phyloP scores from a whole-genome alignment of 1,140 invertebrate genomes.

The Calephelis virginiensis region DNA sequence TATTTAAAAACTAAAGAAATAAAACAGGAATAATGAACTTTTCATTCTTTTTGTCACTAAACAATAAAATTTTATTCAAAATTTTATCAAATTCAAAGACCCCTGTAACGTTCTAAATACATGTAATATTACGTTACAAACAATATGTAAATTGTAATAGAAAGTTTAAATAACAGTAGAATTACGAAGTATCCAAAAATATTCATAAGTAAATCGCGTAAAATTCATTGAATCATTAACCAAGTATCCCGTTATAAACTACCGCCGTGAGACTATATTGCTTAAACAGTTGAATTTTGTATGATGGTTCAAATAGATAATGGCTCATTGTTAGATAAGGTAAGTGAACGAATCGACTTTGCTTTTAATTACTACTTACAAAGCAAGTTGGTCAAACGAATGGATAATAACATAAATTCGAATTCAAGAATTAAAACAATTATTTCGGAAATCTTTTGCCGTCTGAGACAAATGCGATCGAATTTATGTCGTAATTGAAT shows the following conservation, averaged over 20 bases:
- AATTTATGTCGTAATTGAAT: no score
- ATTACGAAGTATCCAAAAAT: constrained; percentile 9
- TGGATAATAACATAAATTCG: constrained; percentile 28
- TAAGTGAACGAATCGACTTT: constrained; percentile 32
- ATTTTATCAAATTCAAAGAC: background rate
- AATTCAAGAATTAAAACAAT: constrained; percentile 23
- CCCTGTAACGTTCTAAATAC: background rate
- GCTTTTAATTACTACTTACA: constrained; percentile 41
- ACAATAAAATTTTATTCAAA: constrained; percentile 6
- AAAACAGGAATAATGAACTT: background rate
- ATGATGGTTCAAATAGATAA: constrained; percentile 44
- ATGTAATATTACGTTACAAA: constrained; percentile 1
- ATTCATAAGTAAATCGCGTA: constrained; percentile 30
- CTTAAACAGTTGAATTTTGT: constrained; percentile 37
- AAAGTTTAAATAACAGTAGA: constrained; percentile 12
- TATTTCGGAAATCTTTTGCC: background rate
- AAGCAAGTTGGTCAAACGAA: constrained; percentile 30
- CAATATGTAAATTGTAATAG: constrained; percentile 14
- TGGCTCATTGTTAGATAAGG: constrained; percentile 38
- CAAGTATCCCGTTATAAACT: constrained; percentile 31
- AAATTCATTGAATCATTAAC: constrained; percentile 37
- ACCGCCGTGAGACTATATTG: constrained; percentile 38
- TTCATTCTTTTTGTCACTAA: background rate
- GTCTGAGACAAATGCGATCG: no score
- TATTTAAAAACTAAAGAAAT: no score